A percentile compares a stretch with the other conserved stretches of the same genome.
These are phyloP conservation scores for Craniophora ligustri DNA, from an alignment of 2,888 invertebrate species.

Conservation along the genomic window DNA sequence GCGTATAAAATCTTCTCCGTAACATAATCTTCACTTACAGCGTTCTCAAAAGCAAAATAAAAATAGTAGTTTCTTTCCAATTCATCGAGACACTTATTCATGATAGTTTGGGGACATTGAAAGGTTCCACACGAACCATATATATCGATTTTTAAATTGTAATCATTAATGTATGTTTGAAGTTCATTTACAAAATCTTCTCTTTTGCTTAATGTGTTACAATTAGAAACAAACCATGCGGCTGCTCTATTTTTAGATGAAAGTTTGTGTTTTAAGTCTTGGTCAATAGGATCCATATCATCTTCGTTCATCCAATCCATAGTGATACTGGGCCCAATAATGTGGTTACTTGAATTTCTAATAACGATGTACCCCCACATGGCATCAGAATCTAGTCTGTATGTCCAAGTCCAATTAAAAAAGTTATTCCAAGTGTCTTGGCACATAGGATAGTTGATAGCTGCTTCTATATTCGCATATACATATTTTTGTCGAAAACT, in stretches of 20 bases:
- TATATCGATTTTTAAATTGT: constrained; percentile 65
- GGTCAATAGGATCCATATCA: constrained; percentile 58
- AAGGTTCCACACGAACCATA: constrained; percentile 71
- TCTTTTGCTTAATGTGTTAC: constrained; percentile 66
- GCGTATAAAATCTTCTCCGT: constrained; percentile 78
- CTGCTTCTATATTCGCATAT: constrained; percentile 73
- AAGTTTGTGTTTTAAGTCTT: constrained; percentile 53
- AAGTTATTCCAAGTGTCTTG: constrained; percentile 63
- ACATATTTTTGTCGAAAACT: constrained; percentile 70
- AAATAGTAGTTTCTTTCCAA: constrained; percentile 73
- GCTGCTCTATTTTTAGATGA: constrained; percentile 63
- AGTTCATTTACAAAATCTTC: constrained; percentile 64
- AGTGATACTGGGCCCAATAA: constrained; percentile 65
- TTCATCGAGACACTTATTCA: constrained; percentile 64
- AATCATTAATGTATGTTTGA: constrained; percentile 59
- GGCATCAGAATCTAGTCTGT: constrained; percentile 72
- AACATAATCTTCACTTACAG: constrained; percentile 77
- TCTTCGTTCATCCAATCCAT: constrained; percentile 63
- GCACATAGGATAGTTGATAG: constrained; percentile 68
- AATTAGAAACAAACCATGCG: constrained; percentile 77
- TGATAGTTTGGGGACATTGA: constrained; percentile 64
- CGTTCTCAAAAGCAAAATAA: constrained; percentile 78
- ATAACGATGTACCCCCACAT: constrained; percentile 73
- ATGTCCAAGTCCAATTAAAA: constrained; percentile 83
- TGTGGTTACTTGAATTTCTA: constrained; percentile 59